Base-by-base conservation (phyloP, 2,888 invertebrate genomes). In the Tanytarsus gracilentus region DNA sequence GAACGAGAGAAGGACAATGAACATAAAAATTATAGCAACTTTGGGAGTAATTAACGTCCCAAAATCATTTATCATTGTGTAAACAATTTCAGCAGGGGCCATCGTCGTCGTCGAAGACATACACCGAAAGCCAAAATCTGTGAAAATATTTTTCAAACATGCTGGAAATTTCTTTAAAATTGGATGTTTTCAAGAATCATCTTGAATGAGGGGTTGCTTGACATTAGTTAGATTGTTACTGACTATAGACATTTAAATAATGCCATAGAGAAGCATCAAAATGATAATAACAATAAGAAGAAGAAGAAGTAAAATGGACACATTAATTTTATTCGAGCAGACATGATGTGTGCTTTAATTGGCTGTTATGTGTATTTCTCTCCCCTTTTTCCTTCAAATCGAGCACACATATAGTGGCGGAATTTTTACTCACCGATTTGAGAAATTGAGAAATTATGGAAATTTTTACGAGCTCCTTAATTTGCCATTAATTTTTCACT, bases 1-100 rank as follows among this genome's bases (percentile, higher is more conserved):
- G 11, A 18, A 18, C 16, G 44, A 7, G 18, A 18, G 44, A 44
- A 44, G 44, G 44, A 44, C 58, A 40, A 48, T 40, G 30, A 58
- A 58, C 58, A 58, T 58, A 58, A 60, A 50, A 49, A 60, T 60
- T 69, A 70, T 67, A 68, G 69, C 67, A 69, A 69, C 69, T 68
- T 68, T 67, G 69, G 69, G 70, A 69, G 67, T 70, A 70, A 70
- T 70, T 70, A 70, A 69, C 67, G 67, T 67, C 66, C 66, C 67
- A 67, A 69, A 69, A 69, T 69, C 69, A 69, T 69, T 70, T 69
- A 69, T 69, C 69, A 70, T 69, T 67, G 25, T 53, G 53, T 25
- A 23, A 44, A 44, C 21, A 44, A 44, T 44, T 18, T n/a, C n/a
- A n/a, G n/a, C n/a, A n/a, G n/a, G n/a, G n/a, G n/a, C n/a, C n/a